Base-by-base conservation (phyloP, 64 coral and sea anemone species). In the Cladopsammia gracilis region DNA sequence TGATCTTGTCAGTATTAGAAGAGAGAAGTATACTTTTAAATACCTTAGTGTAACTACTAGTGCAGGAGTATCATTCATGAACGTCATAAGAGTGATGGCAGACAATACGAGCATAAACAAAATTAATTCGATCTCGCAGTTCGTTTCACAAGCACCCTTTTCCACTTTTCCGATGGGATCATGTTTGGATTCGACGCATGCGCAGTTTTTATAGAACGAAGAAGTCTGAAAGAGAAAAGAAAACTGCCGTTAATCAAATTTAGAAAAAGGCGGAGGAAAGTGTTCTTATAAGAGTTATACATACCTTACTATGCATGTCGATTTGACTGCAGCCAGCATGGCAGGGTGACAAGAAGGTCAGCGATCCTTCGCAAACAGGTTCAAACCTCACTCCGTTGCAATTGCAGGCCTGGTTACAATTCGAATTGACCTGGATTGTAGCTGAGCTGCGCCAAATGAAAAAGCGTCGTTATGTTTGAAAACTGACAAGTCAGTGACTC, bases 321-420 rank as follows among this genome's bases (percentile, higher is more conserved):
- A 19, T 42, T 20, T 83, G 43, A 64, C 79, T 64, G 20, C 79
- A 83, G 16, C 79, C 79, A 6, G 79, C 79, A 48, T 83, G 79
- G 18, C 79, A 83, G 6, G 79, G 79, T 18, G 79, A 83, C n/a
- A 66, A 65, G 61, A 66, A 83, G 58, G 15, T 48, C 58, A 83
- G 79, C 59, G 18, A 3, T 48, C 60, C 79, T 23, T 42, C 79
- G 42, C 79, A 83, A 6, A 83, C 79, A 48, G 79, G 79, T 48
- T 25, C 18, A 64, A 64, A 83, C 13, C 58, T 64, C 10, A 20
- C 16, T 65, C 43, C 79, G 61, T 9, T 83, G 15, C 79, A 83
- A 25, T 83, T 64, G 47, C 79, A 83, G 58, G 58, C 79, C 43
- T 66, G 58, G 79, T 83, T 83, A 62, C 79, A 83, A 18, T 43